Percentiles rank a stretch among this genome's conserved stretches.
Conservation (phyloP, 2,113 vertebrate genomes). For the Nestor notabilis region DNA sequence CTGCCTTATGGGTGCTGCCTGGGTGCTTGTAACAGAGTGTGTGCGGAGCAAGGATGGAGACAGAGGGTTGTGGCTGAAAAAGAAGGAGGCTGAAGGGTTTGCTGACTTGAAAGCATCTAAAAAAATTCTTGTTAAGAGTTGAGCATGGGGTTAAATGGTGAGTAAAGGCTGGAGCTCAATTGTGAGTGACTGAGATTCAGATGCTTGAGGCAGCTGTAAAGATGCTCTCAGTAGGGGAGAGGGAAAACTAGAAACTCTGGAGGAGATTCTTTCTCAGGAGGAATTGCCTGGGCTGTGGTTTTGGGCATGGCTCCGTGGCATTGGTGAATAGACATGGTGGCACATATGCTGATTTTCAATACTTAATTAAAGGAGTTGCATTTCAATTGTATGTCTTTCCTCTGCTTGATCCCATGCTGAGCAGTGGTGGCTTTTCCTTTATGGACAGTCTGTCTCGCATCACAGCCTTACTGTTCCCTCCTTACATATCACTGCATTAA, state of each 20-base stretch:
- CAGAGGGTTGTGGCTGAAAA: not conserved
- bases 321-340: not conserved
- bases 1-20: not conserved
- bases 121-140: not conserved
- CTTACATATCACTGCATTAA: not conserved
- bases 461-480: not conserved
- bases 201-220: not conserved
- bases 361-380: not conserved
- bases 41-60: not conserved
- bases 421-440: not conserved
- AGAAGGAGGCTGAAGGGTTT: not conserved
- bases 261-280: not conserved
- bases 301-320: not conserved
- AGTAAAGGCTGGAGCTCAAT: not conserved
- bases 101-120: not conserved
- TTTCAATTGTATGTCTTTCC: not conserved
- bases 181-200: not conserved
- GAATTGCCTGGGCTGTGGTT: not conserved
- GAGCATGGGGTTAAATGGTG: accelerated
- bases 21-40: not conserved
- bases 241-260: not conserved
- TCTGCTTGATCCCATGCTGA: not conserved
- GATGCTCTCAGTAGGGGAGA: not conserved
- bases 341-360: not conserved
- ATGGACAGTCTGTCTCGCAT: not conserved